Evolutionary conservation across 37 sponge, comb jelly and placozoan genomes (phyloP).

Genomic region (Chondrilla cf. caribensis): DNA sequence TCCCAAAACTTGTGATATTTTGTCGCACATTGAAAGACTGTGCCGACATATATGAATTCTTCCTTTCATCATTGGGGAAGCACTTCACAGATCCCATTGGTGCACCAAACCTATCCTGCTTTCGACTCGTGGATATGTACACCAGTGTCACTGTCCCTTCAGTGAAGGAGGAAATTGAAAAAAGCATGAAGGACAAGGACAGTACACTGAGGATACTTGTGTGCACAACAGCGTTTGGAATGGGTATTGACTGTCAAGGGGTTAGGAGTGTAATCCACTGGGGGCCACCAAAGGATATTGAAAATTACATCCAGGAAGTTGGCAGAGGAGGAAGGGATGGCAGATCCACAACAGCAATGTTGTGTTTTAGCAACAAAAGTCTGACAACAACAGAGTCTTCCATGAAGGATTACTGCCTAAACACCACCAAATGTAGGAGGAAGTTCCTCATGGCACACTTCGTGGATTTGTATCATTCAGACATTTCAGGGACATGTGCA

Average conservation of each 20-base stretch:
- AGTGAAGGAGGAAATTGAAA: conserved; percentile 19
- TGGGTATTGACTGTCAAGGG: conserved; percentile 29
- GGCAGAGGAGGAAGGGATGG: conserved; percentile 26
- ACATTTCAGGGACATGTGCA: neutral
- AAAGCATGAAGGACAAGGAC: conserved; percentile 25
- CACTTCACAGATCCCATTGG: conserved; percentile 21
- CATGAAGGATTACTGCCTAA: conserved; percentile 12
- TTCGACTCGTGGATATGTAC: conserved; percentile 37
- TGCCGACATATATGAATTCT: conserved; percentile 20
- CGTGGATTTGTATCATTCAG: neutral
- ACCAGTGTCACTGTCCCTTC: conserved; percentile 22
- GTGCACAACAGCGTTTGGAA: conserved; percentile 23
- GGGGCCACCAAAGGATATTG: conserved; percentile 19
- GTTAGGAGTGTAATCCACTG: conserved; percentile 14
- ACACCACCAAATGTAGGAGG: conserved; percentile 16
- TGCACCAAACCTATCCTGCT: conserved; percentile 25
- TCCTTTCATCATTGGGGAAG: neutral
- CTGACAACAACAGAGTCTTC: neutral
- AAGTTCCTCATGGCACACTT: conserved; percentile 13
- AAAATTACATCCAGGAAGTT: conserved; percentile 12
- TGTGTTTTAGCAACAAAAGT: neutral
- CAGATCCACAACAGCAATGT: neutral
- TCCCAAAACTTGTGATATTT: conserved; percentile 21
- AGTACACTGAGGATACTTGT: conserved; percentile 20
- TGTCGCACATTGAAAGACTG: conserved; percentile 20